Conservation (phyloP, 1,140 invertebrate species). For the Bombus polaris region DNA sequence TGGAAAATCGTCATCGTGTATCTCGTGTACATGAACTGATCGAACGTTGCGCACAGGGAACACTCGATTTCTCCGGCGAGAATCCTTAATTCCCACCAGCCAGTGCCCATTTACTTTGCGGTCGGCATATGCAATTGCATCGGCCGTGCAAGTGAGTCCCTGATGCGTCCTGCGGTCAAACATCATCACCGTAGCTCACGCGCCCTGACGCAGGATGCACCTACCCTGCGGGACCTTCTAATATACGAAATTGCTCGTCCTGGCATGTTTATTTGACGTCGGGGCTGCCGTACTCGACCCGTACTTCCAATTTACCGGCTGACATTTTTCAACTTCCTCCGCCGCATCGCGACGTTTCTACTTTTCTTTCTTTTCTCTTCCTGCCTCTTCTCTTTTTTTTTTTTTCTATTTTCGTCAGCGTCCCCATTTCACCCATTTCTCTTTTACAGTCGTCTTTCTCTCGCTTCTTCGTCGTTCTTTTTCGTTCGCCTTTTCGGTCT, state of each 20-base stretch:
- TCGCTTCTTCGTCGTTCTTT: background rate
- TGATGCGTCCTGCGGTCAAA: conserved; percentile 77
- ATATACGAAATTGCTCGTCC: conserved; percentile 77
- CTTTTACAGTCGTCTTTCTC: background rate
- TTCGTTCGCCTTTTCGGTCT: too few relatives aligned
- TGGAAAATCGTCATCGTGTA: conserved; percentile 17
- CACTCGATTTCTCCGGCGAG: conserved; percentile 43
- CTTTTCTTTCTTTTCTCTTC: background rate
- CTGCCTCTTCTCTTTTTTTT: too few relatives aligned
- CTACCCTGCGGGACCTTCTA: conserved; percentile 76
- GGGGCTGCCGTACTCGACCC: conserved; percentile 73
- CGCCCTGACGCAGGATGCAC: conserved; percentile 73
- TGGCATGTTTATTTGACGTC: conserved; percentile 80
- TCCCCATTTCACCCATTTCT: background rate
- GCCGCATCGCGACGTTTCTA: conserved; percentile 37
- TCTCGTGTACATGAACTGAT: background rate
- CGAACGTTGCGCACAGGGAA: background rate
- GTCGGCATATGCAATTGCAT: conserved; percentile 76
- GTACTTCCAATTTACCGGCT: conserved; percentile 76
- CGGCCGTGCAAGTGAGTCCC: conserved; percentile 65
- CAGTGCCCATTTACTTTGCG: conserved; percentile 73
- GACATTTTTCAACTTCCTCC: conserved; percentile 75
- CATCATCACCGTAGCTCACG: conserved; percentile 80
- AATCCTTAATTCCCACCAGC: conserved; percentile 73
- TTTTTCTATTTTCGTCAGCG: too few relatives aligned